Evolutionary conservation across 2,113 vertebrate species (phyloP), one percentile per base, ranked within the genome.

Genomic region (Daubentonia madagascariensis): DNA sequence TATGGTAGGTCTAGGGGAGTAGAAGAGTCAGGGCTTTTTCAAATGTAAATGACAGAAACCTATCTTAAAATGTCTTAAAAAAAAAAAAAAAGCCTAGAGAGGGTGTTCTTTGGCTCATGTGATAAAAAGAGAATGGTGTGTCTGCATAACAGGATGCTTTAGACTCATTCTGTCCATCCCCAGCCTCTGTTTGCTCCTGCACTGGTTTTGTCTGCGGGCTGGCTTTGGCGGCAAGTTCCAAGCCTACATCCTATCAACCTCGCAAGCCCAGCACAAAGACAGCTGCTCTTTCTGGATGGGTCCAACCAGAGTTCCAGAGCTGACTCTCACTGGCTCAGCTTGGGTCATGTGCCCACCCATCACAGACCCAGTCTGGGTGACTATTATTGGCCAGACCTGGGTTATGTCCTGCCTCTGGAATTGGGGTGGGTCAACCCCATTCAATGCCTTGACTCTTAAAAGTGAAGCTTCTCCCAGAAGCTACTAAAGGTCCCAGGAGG

Each of bases 311-410:
- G 6, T 54, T 25, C 52, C 67, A 89, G 48, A 54, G 67, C 8
- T 1, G 43, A 28, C 28, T 52, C 22, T 89, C 59, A 9, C 2
- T 50, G 92, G 76, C 40, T 68, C 16, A 1, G 0, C 1, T 2
- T 4, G 50, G 30, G 32, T 63, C n/a, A 9, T 1, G 1, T 1
- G 13, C 35, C 17, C 13, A 5, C n/a, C 40, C 54, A 5, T 10
- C 59, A 43, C 17, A 11, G 23, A 59, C 13, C 63, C 57, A 5
- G 1, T 37, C 40, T 1, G 0, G 0, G 32, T 17, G 85, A n/a
- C 86, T 10, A 0, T 30, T 30, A 1, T 0, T 0, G 73, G 11
- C 54, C 45, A 40, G 20, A 70, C 65, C 57, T 1, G 67, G 20
- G 5, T 17, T 73, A 0, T 1, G 11, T 40, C 57, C 2, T 45